Percentiles rank a stretch among this genome's conserved stretches.
Evolutionary conservation across 2,113 vertebrate genomes (phyloP).

Genomic region (Lethenteron camtschaticum): DNA sequence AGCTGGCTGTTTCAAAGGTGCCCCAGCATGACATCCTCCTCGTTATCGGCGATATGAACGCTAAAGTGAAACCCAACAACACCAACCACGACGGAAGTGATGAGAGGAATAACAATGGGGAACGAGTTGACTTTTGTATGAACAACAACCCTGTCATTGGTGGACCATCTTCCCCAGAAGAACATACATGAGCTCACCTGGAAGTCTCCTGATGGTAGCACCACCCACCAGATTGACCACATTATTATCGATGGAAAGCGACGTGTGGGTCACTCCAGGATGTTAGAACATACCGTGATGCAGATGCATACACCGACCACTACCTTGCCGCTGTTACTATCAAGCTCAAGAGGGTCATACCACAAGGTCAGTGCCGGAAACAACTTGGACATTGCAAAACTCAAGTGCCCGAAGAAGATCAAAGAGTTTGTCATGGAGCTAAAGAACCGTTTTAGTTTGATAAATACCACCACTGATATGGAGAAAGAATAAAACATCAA

Average conservation of each 20-base stretch:
- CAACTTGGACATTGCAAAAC: not conserved
- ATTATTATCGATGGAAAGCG: conserved; percentile 3
- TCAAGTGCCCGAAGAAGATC: not conserved
- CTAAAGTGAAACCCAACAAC: too few relatives aligned
- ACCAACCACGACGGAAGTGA: too few relatives aligned
- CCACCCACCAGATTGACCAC: conserved; percentile 4
- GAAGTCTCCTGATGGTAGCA: conserved; percentile 5
- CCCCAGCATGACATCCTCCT: too few relatives aligned
- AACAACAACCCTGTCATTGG: conserved; percentile 7
- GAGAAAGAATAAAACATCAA: not conserved
- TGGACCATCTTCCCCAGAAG: conserved; percentile 1
- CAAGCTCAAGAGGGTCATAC: not conserved
- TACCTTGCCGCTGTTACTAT: not conserved
- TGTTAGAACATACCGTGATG: not conserved
- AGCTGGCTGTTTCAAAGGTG: too few relatives aligned
- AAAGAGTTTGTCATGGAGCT: not conserved
- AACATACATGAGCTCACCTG: conserved; percentile 9
- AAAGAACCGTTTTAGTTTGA: not conserved
- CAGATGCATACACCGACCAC: not conserved
- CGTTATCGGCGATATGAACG: too few relatives aligned
- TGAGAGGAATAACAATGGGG: not conserved
- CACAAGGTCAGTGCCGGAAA: not conserved
- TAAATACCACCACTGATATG: not conserved
- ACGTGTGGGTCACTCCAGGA: not conserved
- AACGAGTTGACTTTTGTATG: conserved; percentile 3